Base-by-base conservation (phyloP, 2,113 vertebrate species). In the Melanerpes aurifrons region DNA sequence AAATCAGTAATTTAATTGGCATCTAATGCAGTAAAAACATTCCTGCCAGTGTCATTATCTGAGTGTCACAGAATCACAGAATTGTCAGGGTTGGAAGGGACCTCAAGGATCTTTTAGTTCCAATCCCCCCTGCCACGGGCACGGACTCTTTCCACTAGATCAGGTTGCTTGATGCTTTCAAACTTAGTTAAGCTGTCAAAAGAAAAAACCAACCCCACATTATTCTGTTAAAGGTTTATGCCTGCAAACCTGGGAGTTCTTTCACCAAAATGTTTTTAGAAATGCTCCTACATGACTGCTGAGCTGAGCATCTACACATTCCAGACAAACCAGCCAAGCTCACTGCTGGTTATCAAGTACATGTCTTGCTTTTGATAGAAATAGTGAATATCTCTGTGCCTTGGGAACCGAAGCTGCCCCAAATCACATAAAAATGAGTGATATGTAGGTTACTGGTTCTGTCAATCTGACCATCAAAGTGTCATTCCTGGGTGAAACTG, bases 1-100 rank as follows among this genome's bases (percentile, higher is more conserved):
- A 97, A 97, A 96, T 97, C 95, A 96, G 94, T 97, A 96, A 97
- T 97, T 97, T 97, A 98, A 98, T 97, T 97, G 97, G 86, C 91
- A 93, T 96, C 85, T 95, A 89, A 93, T 94, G 81, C 86, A 97
- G 94, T 96, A 94, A 97, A 97, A 97, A 96, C 93, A 97, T 86
- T 93, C 90, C 68, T 90, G 93, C 91, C 92, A 89, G 92, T 81
- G 89, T 83, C 72, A 95, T 96, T 96, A 96, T 94, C 87, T 90
- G 81, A 96, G 86, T 89, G 63, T 78, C 21, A 45, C 43, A 45
- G 43, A 45, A 45, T 45, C 43, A 16, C 43, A 45, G 43, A 45
- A 15, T 45, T 45, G 43, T 45, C 43, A 45, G 43, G 43, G 43
- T 45, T 15, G 14, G 43, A 45, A 45, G 43, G 43, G 43, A 45